phyloP scores from a whole-genome alignment of 2,888 invertebrate genomes.

The Troilus luridus region DNA sequence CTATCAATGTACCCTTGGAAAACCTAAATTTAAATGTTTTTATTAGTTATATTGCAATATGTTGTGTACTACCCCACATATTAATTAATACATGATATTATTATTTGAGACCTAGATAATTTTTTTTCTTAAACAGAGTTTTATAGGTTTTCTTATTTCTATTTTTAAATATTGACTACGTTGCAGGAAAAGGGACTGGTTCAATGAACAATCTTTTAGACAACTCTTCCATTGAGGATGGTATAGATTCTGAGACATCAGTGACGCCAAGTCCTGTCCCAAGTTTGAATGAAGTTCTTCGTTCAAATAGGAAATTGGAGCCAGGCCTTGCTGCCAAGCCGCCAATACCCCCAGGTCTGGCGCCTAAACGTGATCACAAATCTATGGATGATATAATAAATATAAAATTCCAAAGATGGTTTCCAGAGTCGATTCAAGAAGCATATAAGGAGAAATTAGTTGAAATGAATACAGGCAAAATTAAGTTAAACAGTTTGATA shows the following conservation, averaged over 20 bases:
- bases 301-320: conserved; percentile 64
- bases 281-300: conserved; percentile 61
- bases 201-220: conserved; percentile 64
- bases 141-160: neutral
- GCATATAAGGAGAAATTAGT: conserved; percentile 54
- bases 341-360: conserved; percentile 65
- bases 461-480: conserved; percentile 27
- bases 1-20: no score
- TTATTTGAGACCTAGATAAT: no score
- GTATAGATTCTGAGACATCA: conserved; percentile 64
- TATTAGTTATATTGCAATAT: no score
- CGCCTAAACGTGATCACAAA: conserved; percentile 56
- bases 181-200: conserved; percentile 63
- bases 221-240: conserved; percentile 64
- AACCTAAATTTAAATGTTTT: no score
- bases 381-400: conserved; percentile 66
- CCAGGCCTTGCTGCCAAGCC: conserved; percentile 66
- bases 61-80: no score
- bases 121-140: no score
- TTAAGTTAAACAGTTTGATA: conserved; percentile 10
- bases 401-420: conserved; percentile 67
- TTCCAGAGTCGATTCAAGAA: conserved; percentile 66
- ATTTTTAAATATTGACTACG: neutral
- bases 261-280: conserved; percentile 65
- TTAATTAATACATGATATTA: no score